Conservation (phyloP, 2,888 invertebrate species). For the Cryptophagus acutangulus region DNA sequence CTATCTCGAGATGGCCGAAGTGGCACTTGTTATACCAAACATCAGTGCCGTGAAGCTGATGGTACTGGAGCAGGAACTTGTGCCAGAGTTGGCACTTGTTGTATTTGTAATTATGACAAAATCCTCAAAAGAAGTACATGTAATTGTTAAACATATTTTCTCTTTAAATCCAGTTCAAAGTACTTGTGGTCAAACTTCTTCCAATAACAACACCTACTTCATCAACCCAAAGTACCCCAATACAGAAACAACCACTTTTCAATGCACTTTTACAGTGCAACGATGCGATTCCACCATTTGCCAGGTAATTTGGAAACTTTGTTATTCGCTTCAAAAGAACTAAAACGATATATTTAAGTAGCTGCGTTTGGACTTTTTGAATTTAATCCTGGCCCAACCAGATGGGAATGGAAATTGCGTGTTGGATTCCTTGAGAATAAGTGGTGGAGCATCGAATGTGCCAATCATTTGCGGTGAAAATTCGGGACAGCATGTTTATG, state of each 20-base stretch:
- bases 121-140: neutral
- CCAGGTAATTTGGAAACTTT: slow-evolving; percentile 53
- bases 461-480: slow-evolving; percentile 80
- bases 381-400: slow-evolving; percentile 67
- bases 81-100: slow-evolving; percentile 72
- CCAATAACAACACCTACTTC: slow-evolving; percentile 79
- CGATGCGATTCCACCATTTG: slow-evolving; percentile 65
- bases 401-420: slow-evolving; percentile 67
- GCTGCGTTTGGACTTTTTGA: slow-evolving; percentile 71
- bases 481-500: slow-evolving; percentile 71
- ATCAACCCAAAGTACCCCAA: slow-evolving; percentile 72
- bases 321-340: too few species aligned
- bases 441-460: slow-evolving; percentile 63
- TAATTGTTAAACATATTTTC: neutral
- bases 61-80: slow-evolving; percentile 71
- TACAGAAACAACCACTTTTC: slow-evolving; percentile 62
- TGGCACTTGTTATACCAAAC: slow-evolving; percentile 70
- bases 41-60: slow-evolving; percentile 63
- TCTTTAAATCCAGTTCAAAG: too few species aligned
- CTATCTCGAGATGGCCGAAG: slow-evolving; percentile 60
- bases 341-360: too few species aligned
- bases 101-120: slow-evolving; percentile 62
- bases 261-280: slow-evolving; percentile 67
- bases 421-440: slow-evolving; percentile 65
- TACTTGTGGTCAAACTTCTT: slow-evolving; percentile 65